Base-by-base conservation (phyloP, 2,888 invertebrate genomes). In the Monochamus alternatus region DNA sequence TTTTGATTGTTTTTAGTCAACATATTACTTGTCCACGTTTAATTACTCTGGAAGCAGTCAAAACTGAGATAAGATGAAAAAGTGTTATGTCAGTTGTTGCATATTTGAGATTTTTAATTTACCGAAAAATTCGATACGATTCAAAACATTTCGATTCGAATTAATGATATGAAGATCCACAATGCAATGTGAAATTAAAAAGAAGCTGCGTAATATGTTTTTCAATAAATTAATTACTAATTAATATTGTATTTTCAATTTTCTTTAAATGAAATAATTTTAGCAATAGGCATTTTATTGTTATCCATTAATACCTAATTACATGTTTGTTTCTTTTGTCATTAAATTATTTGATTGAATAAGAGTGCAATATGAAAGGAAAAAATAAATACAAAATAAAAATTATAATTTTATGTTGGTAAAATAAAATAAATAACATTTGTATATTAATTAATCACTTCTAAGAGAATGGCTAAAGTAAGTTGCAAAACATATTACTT, bases 401-500 rank as follows among this genome's bases (percentile, higher is more conserved):
- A 66, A 66, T n/a, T 10, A 32, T 12, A 31, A 31, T 66, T 66
- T 55, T 14, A 66, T 52, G 22, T 52, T 66, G 52, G n/a, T 38
- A 38, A 38, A 44, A 52, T 55, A 64, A 66, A 66, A 66, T 66
- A 66, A 66, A 66, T 66, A 66, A 66, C 44, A 68, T 60, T 55
- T 60, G 8, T 69, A 60, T 31, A 69, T 69, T 69, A 69, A 12
- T 60, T 44, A 69, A 69, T 69, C 47, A 69, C 14, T 60, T 44
- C 31, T 47, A 71, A 52, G 30, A 63, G 62, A 58, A 68, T 63
- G 52, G 71, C 71, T 51, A 63, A 63, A 65, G 65, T 65, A 73
- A 65, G 59, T 64, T 59, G 38, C 38, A 59, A 70, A 58, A 44
- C 47, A 59, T 55, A 73, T 68, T 66, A 70, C 38, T 84, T 84